These are phyloP conservation scores for Calypte anna DNA, from an alignment of 2,113 vertebrate species.

Conservation along the genomic window DNA sequence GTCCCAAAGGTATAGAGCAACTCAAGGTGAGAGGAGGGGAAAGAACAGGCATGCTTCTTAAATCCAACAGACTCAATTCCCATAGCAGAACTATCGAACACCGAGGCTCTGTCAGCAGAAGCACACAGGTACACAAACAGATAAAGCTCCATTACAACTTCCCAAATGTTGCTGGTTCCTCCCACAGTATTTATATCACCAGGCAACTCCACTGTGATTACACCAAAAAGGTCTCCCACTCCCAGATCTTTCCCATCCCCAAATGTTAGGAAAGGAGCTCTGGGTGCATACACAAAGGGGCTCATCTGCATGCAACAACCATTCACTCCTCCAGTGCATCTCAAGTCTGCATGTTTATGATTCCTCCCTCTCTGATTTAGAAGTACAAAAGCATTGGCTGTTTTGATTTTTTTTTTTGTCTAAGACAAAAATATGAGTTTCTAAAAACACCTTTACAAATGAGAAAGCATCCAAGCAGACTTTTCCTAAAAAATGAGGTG, in stretches of 20 bases:
- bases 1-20: neutral
- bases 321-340: slow-evolving; percentile 20
- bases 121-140: rapidly evolving
- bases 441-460: neutral
- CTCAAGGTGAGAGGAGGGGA: neutral
- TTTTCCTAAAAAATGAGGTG: neutral
- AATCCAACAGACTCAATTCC: slow-evolving; percentile 1
- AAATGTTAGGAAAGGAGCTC: neutral
- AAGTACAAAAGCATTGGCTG: neutral
- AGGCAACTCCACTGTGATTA: neutral
- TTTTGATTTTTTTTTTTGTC: neutral
- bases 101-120: neutral
- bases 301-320: neutral
- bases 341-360: neutral
- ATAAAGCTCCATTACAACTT: neutral
- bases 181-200: neutral
- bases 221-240: neutral
- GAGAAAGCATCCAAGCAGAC: neutral
- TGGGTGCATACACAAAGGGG: neutral
- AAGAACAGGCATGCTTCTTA: neutral
- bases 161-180: neutral
- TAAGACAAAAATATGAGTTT: neutral
- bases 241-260: neutral
- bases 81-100: neutral
- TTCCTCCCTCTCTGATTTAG: neutral